A percentile compares a stretch with the other conserved stretches of the same genome.
phyloP scores from a whole-genome alignment of 1,140 invertebrate species.

The Drosophila takahashii region DNA sequence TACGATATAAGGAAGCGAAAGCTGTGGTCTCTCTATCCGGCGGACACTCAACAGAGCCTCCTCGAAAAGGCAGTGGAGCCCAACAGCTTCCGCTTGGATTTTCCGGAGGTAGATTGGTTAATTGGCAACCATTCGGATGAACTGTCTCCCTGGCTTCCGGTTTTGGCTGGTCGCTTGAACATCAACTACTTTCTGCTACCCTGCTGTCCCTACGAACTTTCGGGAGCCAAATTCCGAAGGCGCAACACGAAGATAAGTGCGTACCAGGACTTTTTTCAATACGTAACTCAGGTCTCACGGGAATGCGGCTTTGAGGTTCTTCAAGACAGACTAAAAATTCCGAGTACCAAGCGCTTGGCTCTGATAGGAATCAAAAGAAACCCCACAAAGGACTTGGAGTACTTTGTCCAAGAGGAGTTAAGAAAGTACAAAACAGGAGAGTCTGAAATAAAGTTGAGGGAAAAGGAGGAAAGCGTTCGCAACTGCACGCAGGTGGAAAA shows the following conservation, averaged over 20 bases:
- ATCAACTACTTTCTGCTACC: conserved; percentile 94
- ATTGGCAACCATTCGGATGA: conserved; percentile 99
- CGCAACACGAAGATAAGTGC: conserved; percentile 88
- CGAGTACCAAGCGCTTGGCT: conserved; percentile 97
- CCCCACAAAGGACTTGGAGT: conserved; percentile 82
- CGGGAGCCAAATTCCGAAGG: conserved; percentile 92
- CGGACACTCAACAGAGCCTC: conserved; percentile 82
- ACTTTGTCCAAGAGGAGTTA: conserved; percentile 85
- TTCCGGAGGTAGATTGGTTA: conserved; percentile 93
- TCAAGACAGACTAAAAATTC: conserved; percentile 95
- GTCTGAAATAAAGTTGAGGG: conserved; percentile 86
- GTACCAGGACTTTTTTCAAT: conserved; percentile 94
- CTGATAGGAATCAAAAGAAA: conserved; percentile 89
- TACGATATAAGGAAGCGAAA: conserved; percentile 95
- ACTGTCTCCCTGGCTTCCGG: conserved; percentile 98
- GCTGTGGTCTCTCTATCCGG: conserved; percentile 94
- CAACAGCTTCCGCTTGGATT: conserved; percentile 89
- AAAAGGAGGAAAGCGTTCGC: conserved; percentile 89
- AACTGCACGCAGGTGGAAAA: conserved; percentile 95
- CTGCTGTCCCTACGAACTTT: conserved; percentile 97
- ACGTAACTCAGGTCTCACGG: conserved; percentile 89
- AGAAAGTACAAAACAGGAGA: conserved; percentile 40
- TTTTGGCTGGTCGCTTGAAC: conserved; percentile 92
- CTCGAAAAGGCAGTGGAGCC: conserved; percentile 89
- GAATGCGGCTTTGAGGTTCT: conserved; percentile 91